Conservation (phyloP, 2,113 vertebrate species). For the Dunckerocampus dactyliophorus region DNA sequence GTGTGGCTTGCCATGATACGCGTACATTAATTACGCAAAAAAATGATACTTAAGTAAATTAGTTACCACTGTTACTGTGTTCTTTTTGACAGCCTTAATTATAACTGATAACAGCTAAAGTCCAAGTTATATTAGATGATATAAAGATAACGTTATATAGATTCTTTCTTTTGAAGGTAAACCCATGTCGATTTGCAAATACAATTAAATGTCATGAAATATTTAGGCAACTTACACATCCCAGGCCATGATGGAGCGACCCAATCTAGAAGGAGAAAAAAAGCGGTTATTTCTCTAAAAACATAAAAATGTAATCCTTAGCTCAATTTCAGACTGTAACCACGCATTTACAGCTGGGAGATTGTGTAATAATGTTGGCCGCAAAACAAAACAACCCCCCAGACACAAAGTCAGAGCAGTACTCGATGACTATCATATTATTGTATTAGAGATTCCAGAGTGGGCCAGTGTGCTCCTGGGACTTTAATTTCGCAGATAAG, state of each 20-base stretch:
- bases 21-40: too few species aligned
- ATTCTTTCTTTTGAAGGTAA: too few species aligned
- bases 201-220: too few species aligned
- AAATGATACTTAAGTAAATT: too few species aligned
- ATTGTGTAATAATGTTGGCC: constrained; percentile 14
- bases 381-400: constrained; percentile 14
- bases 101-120: too few species aligned
- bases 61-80: too few species aligned
- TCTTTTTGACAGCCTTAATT: too few species aligned
- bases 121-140: too few species aligned
- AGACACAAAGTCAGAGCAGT: not conserved
- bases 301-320: not conserved
- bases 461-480: constrained; percentile 4
- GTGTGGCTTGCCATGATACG: too few species aligned
- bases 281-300: not conserved
- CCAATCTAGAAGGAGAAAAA: constrained; percentile 80
- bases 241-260: constrained; percentile 93
- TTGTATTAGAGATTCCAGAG: constrained; percentile 14
- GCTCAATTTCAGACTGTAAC: not conserved
- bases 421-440: constrained; percentile 8
- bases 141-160: too few species aligned
- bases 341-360: constrained; percentile 1
- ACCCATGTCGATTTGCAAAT: too few species aligned
- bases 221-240: constrained; percentile 85
- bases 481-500: constrained; percentile 27